Base-by-base conservation (phyloP, 2,888 invertebrate species). In the Acanthosoma haemorrhoidale region DNA sequence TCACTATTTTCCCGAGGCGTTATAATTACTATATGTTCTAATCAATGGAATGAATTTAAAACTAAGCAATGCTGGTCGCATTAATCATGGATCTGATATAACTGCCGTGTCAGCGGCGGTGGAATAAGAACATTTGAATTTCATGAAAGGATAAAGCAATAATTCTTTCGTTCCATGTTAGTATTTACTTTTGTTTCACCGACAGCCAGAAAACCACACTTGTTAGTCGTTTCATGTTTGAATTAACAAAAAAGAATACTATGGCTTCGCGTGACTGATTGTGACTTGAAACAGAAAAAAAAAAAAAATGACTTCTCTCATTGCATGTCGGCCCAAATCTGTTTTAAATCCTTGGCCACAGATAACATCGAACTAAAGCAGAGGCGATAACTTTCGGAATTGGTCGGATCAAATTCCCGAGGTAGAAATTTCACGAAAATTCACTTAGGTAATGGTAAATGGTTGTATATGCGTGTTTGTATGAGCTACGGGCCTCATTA, bases 311-410 rank as follows among this genome's bases (percentile, higher is more conserved):
- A 34, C 59, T 29, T 31, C 57, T 58, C 58, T 59, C 16, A 59
- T 59, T 59, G 59, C 59, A 59, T 59, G 59, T 4, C 32, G 31
- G 59, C 32, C 18, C 15, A 9, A 32, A 59, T 59, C 59, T 59
- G 59, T 59, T 34, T 16, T 34, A 59, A 59, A 29, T 15, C 59
- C 59, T 16, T 34, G 32, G n/a, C 15, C 4, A 31, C 5, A 4
- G 59, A 51, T 51, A 51, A 51, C 13, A 51, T 51, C 51, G n/a
- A 25, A n/a, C 51, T 25, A 51, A 51, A 51, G 29, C 51, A 51
- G 51, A 51, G n/a, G 25, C 51, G 51, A 51, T 51, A 51, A 25
- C 51, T n/a, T 51, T 51, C 21, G 51, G 21, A 51, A 51, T 51
- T 25, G 25, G 25, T 51, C 29, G 21, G 13, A 51, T 51, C 25